Percentiles rank a stretch among this genome's conserved stretches.
These are phyloP conservation scores for Athripsodes cinereus DNA, from an alignment of 2,888 invertebrate species.

Conservation along the genomic window DNA sequence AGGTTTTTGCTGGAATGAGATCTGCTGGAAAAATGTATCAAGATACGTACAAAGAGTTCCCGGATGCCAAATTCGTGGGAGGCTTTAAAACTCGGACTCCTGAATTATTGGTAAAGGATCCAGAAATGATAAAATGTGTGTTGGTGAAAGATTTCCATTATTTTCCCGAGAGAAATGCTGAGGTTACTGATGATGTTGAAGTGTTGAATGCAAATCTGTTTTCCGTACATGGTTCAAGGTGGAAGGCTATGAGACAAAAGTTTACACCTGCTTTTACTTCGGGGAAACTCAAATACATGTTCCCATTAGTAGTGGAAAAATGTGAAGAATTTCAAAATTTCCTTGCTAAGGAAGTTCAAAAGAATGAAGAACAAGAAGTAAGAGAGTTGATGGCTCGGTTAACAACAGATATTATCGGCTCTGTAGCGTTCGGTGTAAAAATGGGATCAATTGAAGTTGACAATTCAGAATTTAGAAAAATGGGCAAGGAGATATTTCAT, in stretches of 20 bases:
- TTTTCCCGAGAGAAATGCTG: constrained; percentile 35
- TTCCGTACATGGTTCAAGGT: constrained; percentile 34
- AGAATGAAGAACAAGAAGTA: constrained; percentile 9
- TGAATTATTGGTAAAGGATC: constrained; percentile 34
- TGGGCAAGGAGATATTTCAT: constrained; percentile 18
- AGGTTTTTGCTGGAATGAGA: constrained; percentile 31
- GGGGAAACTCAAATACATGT: constrained; percentile 38
- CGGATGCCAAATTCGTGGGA: constrained; percentile 36
- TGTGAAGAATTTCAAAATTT: constrained; percentile 33
- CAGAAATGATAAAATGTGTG: constrained; percentile 36
- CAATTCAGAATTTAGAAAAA: constrained; percentile 16
- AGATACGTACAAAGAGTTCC: constrained; percentile 33
- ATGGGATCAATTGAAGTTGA: constrained; percentile 19
- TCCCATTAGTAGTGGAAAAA: constrained; percentile 33
- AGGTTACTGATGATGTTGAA: constrained; percentile 31
- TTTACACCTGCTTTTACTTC: constrained; percentile 39
- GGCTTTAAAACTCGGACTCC: constrained; percentile 35
- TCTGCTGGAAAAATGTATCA: constrained; percentile 29
- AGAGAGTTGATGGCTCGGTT: constrained; percentile 17
- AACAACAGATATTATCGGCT: constrained; percentile 30
- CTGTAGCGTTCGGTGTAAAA: constrained; percentile 30
- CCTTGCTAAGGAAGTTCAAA: constrained; percentile 20
- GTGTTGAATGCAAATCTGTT: constrained; percentile 36
- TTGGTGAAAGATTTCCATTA: constrained; percentile 37
- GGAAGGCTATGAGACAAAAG: constrained; percentile 34